These are phyloP conservation scores for Lagopus muta DNA, from an alignment of 2,113 vertebrate species.

Conservation along the genomic window DNA sequence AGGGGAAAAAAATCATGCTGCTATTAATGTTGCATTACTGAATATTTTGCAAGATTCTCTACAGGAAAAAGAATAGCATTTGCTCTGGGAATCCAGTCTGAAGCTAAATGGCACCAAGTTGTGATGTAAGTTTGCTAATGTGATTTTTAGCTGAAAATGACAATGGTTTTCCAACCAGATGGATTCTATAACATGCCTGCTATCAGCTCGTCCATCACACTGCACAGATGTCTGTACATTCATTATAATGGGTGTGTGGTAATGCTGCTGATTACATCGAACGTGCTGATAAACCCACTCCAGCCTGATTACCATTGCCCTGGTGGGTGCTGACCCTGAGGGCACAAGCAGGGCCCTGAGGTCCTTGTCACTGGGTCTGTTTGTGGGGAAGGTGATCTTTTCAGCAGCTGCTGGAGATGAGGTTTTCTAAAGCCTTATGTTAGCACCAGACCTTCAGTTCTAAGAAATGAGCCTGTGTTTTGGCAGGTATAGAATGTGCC, in stretches of 20 bases:
- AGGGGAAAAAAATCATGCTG: neutral
- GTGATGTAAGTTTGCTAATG: neutral
- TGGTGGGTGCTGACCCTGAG: neutral
- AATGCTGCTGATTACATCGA: neutral
- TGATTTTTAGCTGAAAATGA: slow-evolving; percentile 53
- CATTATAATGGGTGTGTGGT: neutral
- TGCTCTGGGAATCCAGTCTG: neutral
- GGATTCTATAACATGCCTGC: slow-evolving; percentile 38
- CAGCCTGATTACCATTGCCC: neutral
- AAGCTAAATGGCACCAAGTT: neutral
- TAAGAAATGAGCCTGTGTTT: neutral
- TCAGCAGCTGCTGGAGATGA: neutral
- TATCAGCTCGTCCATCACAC: slow-evolving; percentile 59
- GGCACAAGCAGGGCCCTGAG: neutral
- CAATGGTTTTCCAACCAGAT: slow-evolving; percentile 49
- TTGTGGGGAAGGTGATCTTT: neutral
- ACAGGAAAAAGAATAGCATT: neutral
- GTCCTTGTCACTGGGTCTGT: neutral
- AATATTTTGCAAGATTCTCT: neutral
- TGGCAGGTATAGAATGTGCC: neutral
- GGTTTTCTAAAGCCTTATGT: neutral
- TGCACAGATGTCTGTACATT: neutral
- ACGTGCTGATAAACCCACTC: neutral
- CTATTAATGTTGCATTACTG: neutral
- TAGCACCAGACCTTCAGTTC: neutral